These are phyloP conservation scores for Eupithecia tripunctaria DNA, from an alignment of 2,888 invertebrate species.

Conservation along the genomic window DNA sequence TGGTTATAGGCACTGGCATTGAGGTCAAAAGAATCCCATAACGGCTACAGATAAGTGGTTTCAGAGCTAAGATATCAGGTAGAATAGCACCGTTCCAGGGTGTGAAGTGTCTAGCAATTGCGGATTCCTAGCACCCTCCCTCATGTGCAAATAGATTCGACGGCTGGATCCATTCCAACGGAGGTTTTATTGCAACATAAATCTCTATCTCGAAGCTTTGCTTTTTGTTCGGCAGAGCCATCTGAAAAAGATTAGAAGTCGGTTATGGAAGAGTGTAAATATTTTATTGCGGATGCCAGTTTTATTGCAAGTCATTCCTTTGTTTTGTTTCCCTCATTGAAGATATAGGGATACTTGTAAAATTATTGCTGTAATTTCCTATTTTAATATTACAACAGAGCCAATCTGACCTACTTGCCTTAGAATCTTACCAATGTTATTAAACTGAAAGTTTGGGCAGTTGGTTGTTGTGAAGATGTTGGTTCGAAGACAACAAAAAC, in stretches of 20 bases:
- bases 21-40: constrained; percentile 8
- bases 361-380: constrained; percentile 14
- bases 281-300: constrained; percentile 36
- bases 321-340: constrained; percentile 14
- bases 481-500: neutral
- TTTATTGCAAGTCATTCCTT: constrained; percentile 24
- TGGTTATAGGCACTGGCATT: neutral
- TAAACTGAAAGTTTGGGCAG: neutral
- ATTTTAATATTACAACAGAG: constrained; percentile 2
- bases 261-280: constrained; percentile 42
- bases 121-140: constrained; percentile 41
- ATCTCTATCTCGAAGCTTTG: constrained; percentile 58
- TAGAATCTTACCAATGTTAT: neutral
- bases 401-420: neutral
- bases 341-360: constrained; percentile 12
- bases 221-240: constrained; percentile 46
- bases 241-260: constrained; percentile 47
- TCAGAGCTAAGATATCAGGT: constrained; percentile 30
- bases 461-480: neutral
- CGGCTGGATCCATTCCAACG: constrained; percentile 65
- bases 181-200: constrained; percentile 67
- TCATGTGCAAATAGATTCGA: constrained; percentile 64
- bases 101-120: constrained; percentile 48
- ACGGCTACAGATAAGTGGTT: constrained; percentile 7
- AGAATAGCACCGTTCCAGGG: constrained; percentile 44